These are phyloP conservation scores for Chrysogorgia sp. DNA, from an alignment of 92 coral and sea anemone species.

Conservation along the genomic window DNA sequence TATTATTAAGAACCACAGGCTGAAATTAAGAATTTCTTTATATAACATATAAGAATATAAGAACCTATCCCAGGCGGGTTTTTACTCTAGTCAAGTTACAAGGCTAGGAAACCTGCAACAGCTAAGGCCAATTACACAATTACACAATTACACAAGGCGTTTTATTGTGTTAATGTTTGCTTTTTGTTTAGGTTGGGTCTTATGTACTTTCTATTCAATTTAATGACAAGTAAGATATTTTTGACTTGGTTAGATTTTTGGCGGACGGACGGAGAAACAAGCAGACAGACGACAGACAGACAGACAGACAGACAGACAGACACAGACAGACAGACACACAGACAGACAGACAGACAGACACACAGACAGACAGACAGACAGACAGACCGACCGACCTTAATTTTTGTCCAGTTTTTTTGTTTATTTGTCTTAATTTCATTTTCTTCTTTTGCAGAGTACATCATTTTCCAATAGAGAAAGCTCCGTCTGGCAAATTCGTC, in stretches of 20 bases:
- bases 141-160: neutral
- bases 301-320: neutral
- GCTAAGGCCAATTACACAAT: no score
- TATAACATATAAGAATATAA: no score
- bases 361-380: no score
- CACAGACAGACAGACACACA: neutral
- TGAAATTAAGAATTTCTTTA: no score
- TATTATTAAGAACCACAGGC: no score
- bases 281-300: neutral
- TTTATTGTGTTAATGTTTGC: neutral
- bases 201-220: conserved; percentile 86
- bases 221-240: conserved; percentile 69
- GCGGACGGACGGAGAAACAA: neutral
- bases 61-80: no score
- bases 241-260: neutral
- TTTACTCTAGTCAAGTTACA: no score
- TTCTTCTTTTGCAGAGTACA: conserved; percentile 72
- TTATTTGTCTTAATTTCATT: no score
- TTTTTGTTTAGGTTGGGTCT: conserved; percentile 73
- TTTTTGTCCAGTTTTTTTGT: no score
- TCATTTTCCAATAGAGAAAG: conserved; percentile 92
- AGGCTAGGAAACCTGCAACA: no score
- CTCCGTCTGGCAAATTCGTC: conserved; percentile 83
- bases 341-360: no score
- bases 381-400: no score